phyloP scores from a whole-genome alignment of 2,888 invertebrate genomes.

The Drosophila hamatofila region DNA sequence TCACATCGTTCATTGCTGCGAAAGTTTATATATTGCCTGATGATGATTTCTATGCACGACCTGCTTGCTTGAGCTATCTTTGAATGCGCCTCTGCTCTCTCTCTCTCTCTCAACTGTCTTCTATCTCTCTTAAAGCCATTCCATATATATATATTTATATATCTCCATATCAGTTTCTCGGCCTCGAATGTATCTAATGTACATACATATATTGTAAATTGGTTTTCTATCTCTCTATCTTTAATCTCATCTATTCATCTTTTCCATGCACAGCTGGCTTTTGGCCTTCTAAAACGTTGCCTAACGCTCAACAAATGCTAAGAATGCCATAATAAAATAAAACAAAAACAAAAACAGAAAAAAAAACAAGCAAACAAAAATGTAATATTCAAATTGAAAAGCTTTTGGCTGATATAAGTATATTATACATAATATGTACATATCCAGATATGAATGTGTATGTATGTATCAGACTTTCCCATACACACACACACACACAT shows the following conservation, averaged over 20 bases:
- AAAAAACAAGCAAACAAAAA: slow-evolving; percentile 32
- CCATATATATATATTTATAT: neutral
- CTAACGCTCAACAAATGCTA: slow-evolving; percentile 80
- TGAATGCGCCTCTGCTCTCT: slow-evolving; percentile 20
- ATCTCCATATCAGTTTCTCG: neutral
- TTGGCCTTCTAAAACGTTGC: slow-evolving; percentile 81
- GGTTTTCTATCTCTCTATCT: slow-evolving; percentile 30
- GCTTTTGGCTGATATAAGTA: slow-evolving; percentile 57
- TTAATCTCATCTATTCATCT: slow-evolving; percentile 54
- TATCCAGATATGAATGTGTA: slow-evolving; percentile 59
- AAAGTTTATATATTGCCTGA: slow-evolving; percentile 46
- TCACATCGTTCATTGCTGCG: slow-evolving; percentile 43
- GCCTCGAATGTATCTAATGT: slow-evolving; percentile 7
- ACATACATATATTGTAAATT: slow-evolving; percentile 15
- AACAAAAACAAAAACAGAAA: slow-evolving; percentile 18
- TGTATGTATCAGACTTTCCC: slow-evolving; percentile 34
- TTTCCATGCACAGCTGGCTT: slow-evolving; percentile 82
- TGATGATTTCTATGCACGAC: slow-evolving; percentile 53
- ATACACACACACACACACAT: slow-evolving; percentile 6
- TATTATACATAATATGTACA: slow-evolving; percentile 43
- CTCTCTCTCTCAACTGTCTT: slow-evolving; percentile 20
- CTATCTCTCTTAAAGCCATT: slow-evolving; percentile 10
- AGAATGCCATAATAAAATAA: slow-evolving; percentile 60
- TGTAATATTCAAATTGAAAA: slow-evolving; percentile 77
- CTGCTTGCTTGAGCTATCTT: slow-evolving; percentile 48